Evolutionary conservation across 2,888 invertebrate genomes (phyloP).

Genomic region (Eristalis arbustorum): DNA sequence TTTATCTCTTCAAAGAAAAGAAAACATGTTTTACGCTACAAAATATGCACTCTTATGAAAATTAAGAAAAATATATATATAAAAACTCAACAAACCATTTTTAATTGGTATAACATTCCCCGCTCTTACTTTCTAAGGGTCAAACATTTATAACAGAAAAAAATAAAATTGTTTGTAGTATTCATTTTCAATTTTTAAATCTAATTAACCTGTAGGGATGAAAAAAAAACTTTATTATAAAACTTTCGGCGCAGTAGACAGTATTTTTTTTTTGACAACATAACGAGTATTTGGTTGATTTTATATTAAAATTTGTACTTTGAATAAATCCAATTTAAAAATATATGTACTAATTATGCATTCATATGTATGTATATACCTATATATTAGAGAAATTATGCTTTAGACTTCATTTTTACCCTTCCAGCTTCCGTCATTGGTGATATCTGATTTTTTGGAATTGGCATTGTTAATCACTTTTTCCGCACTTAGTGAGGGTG

Average conservation of each 20-base stretch:
- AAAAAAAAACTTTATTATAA: conserved; percentile 16
- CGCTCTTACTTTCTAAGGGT: conserved; percentile 10
- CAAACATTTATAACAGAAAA: conserved; percentile 29
- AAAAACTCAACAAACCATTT: conserved; percentile 18
- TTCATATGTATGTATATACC: not conserved
- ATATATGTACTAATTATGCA: conserved; percentile 17
- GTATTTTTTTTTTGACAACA: not conserved
- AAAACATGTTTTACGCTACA: conserved; percentile 16
- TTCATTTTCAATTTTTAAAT: conserved; percentile 52
- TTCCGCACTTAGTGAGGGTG: conserved; percentile 64
- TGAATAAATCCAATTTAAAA: conserved; percentile 59
- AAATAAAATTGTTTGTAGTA: conserved; percentile 62
- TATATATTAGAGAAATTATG: not conserved
- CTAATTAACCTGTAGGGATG: not conserved
- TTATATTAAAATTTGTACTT: conserved; percentile 67
- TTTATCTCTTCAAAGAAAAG: conserved; percentile 23
- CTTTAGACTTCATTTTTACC: conserved; percentile 68
- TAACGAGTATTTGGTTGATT: conserved; percentile 56
- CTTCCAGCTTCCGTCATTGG: conserved; percentile 69
- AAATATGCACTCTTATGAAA: conserved; percentile 22
- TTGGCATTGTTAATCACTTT: conserved; percentile 70
- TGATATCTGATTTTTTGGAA: conserved; percentile 26
- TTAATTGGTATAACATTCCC: conserved; percentile 19
- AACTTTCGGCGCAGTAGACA: not conserved
- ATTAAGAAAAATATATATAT: conserved; percentile 21